Evolutionary conservation across 2,888 invertebrate species (phyloP), one percentile per base, ranked within the genome.

Genomic region (Drosophila pseudotakahashii): DNA sequence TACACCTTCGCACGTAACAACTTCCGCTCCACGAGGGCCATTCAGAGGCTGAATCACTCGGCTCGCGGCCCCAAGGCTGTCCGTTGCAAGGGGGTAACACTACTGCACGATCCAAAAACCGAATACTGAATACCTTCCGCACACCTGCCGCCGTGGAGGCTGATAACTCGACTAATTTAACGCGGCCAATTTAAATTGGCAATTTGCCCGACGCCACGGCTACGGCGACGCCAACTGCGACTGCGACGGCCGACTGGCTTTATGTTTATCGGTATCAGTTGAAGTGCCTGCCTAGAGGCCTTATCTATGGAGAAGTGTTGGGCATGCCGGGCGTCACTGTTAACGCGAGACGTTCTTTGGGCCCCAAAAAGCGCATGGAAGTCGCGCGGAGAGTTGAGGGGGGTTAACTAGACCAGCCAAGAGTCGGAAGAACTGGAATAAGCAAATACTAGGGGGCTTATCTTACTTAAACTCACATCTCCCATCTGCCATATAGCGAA

Each of bases 131-230:
- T 4, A 47, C 73, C 67, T 51, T 51, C 66, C 78, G 75, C 73
- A 83, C 88, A 90, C 89, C 90, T 89, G 90, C 89, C 87, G 81
- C 85, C 80, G 75, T 86, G 84, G 85, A 90, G 87, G 87, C 85
- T 91, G 91, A 90, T 91, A 90, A 89, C 90, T 90, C 89, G 89
- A 91, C 91, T 91, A 91, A 91, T 88, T 91, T 89, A 86, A 86
- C 81, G 85, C 83, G 88, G 80, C 87, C 90, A 90, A 91, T 91
- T 91, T 90, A 89, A 91, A 91, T 91, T 91, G 90, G 76, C 89
- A 91, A 89, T 90, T 91, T 87, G 87, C 88, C 73, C 75, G 63
- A 64, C 58, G 70, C 47, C 51, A 55, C 82, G 57, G 44, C 51
- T 48, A 53, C 64, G 52, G 14, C 63, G 32, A 47, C 59, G 34